Evolutionary conservation across 1,140 invertebrate species (phyloP), one percentile per base, ranked within the genome.

Genomic region (Drosophila miranda): DNA sequence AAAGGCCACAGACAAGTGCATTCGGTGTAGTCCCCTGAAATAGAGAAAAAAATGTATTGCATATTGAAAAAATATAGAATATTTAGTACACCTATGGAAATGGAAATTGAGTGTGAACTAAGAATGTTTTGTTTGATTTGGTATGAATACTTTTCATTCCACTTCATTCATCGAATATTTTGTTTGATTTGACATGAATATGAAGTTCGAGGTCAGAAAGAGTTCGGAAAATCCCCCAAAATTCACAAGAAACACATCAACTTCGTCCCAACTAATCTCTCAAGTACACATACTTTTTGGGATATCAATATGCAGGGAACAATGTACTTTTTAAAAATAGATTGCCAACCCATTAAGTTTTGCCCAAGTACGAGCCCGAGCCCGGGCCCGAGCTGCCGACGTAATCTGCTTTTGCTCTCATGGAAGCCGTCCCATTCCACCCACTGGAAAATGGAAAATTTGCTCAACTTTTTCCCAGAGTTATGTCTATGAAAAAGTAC

Each of bases 401-500:
- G 34, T 38, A 38, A 38, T 38, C 34, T 38, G 34, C 34, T 38
- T 38, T 38, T 38, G 11, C 34, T 13, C 34, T 38, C 11, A 38
- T 11, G 34, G 11, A 13, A 38, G 34, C 3, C 34, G 13, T 2
- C 34, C 34, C 34, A 38, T 38, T 2, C 34, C 11, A 11, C 34
- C 34, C 34, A 4, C 34, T 38, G 11, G 34, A 38, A 38, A 38
- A 38, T 23, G 64, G 30, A 26, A 63, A 75, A 61, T 70, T 75
- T 57, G 48, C 52, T 54, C 57, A 68, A 80, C 71, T 79, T 80
- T 75, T 71, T 23, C 21, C 21, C 52, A 70, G 64, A 70, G 59
- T 79, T 79, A 75, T 79, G 78, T 80, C 59, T 75, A 59, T 60
- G 72, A 75, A 61, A 69, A 69, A 69, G 63, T 49, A 69, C 63